Conservation (phyloP, 2,888 invertebrate species). For the Antheraea assamensis region DNA sequence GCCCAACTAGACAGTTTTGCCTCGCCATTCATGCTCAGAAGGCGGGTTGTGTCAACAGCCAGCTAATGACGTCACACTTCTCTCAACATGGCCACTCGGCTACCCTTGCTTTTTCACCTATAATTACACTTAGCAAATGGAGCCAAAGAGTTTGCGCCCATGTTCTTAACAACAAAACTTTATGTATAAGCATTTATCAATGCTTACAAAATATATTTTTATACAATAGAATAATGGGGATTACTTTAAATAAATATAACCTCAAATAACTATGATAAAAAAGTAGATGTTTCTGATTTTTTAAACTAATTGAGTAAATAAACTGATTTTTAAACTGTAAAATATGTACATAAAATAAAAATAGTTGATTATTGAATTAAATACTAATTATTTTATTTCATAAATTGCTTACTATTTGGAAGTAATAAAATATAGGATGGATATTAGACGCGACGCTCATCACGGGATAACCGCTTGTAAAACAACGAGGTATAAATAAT, state of each 20-base stretch:
- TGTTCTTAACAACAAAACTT: constrained; percentile 18
- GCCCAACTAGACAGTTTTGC: constrained; percentile 58
- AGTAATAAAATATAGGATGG: neutral
- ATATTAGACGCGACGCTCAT: neutral
- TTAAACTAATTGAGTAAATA: too few relatives aligned
- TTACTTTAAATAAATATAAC: neutral
- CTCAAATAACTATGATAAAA: too few relatives aligned
- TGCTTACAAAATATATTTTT: neutral
- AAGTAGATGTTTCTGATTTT: too few relatives aligned
- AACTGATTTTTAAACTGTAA: too few relatives aligned
- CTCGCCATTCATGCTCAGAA: constrained; percentile 62
- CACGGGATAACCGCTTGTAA: neutral
- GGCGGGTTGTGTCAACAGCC: constrained; percentile 75
- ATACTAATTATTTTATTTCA: neutral
- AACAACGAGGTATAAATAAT: constrained; percentile 8
- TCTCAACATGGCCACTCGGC: constrained; percentile 70
- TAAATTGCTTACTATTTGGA: neutral
- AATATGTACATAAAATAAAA: too few relatives aligned
- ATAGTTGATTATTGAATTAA: too few relatives aligned
- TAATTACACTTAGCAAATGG: constrained; percentile 59
- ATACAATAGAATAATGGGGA: neutral
- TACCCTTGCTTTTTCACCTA: constrained; percentile 63
- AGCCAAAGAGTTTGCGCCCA: constrained; percentile 35
- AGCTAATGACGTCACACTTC: constrained; percentile 75
- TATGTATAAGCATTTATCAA: neutral